Base-by-base conservation (phyloP, 2,797 vertebrate species). In the Podargus strigoides region DNA sequence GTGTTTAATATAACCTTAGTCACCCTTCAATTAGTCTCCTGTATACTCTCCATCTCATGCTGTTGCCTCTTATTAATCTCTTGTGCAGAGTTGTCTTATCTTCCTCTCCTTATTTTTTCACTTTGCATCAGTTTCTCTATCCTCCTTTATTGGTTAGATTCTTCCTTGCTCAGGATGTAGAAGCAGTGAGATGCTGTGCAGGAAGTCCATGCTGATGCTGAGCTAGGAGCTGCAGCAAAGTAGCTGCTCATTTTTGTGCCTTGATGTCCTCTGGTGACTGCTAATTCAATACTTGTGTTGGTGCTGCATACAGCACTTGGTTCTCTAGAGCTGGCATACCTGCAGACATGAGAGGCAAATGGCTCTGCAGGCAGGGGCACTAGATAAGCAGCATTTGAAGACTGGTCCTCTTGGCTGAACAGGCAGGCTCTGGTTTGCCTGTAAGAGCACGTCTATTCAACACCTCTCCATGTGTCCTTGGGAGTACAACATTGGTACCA, bases 321-420 rank as follows among this genome's bases (percentile, higher is more conserved):
- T 6, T 72, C 20, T 41, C 47, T 2, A 1, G 36, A 56, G 41
- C 12, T 0, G 1, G 13, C 20, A 36, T 17, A 4, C 36, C 59
- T 15, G 34, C 50, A 68, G 56, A n/a, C n/a, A 1, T 0, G 16
- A 53, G 34, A 30, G 15, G 60, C n/a, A 18, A 53, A 58, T 0
- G 4, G 37, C 28, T 60, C 49, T 49, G 42, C 9, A 0, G 5
- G 30, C 41, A 28, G 60, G 47, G 73, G 50, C 24, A 26, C 28
- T 24, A 15, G 47, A 7, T 30, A 26, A 70, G 50, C 23, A 50
- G 28, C 16, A 3, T 39, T 41, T 4, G 10, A 55, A 36, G 73
- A 66, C 30, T 58, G 3, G 5, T 37, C 37, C 37, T 53, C 37
- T 72, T 30, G 37, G 37, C 53, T 80, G 21, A 50, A 20, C 6